These are phyloP conservation scores for Thryonomys swinderianus DNA, from an alignment of 2,113 vertebrate species.

Conservation along the genomic window DNA sequence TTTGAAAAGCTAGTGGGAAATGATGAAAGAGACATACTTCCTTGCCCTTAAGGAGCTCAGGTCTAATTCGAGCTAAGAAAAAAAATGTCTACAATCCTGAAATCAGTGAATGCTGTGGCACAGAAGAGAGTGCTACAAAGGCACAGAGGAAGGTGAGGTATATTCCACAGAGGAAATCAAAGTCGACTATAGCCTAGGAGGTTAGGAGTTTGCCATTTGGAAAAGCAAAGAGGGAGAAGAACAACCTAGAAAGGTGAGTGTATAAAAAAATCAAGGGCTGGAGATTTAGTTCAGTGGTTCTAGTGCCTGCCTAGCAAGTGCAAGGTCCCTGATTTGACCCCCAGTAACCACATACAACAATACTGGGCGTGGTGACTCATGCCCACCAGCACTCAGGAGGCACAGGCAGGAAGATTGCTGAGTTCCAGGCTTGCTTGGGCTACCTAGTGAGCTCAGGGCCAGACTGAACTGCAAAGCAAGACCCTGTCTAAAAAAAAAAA, in stretches of 20 bases:
- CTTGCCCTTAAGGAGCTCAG: neutral
- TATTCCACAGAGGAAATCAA: neutral
- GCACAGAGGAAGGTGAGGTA: neutral
- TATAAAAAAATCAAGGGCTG: too few species aligned
- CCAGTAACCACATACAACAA: too few species aligned
- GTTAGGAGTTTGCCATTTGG: neutral
- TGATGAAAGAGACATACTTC: neutral
- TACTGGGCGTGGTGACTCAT: too few species aligned
- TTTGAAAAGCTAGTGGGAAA: conserved; percentile 31
- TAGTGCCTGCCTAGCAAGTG: too few species aligned
- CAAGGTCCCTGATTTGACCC: too few species aligned
- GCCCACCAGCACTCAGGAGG: too few species aligned
- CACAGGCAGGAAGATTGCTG: too few species aligned
- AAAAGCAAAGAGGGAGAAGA: neutral
- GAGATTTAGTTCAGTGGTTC: too few species aligned
- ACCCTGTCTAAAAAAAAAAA: too few species aligned
- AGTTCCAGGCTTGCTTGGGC: too few species aligned
- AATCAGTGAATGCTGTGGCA: neutral
- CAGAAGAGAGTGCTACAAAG: neutral
- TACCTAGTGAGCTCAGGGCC: too few species aligned
- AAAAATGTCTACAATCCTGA: neutral
- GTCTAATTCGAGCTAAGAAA: neutral
- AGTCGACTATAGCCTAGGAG: neutral
- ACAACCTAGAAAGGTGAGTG: neutral
- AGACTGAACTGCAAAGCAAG: too few species aligned